These are phyloP conservation scores for Odontocolon sp. DNA, from an alignment of 2,888 invertebrate species.

Conservation along the genomic window DNA sequence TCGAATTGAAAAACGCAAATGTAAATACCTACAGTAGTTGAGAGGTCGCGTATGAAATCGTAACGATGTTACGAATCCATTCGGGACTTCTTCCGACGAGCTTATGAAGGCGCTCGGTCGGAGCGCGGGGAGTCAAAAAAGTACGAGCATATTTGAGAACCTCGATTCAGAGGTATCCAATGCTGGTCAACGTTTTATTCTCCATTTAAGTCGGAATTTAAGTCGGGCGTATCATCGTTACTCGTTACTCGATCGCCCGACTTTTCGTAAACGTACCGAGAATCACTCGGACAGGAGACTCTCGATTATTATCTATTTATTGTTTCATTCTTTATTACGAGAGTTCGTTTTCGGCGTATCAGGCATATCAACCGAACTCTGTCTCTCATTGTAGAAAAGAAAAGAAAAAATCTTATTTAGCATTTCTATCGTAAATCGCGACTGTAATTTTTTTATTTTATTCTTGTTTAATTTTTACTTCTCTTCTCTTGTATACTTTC, in stretches of 20 bases:
- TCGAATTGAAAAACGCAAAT: constrained; percentile 61
- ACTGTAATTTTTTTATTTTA: not conserved
- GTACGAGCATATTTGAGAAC: constrained; percentile 6
- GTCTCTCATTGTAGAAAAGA: constrained; percentile 15
- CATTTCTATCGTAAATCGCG: constrained; percentile 45
- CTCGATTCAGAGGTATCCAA: constrained; percentile 37
- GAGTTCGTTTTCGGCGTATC: not conserved
- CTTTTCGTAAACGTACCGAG: not conserved
- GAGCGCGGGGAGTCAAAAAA: constrained; percentile 24
- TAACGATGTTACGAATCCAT: constrained; percentile 40
- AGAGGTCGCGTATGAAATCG: not conserved
- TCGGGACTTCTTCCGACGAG: constrained; percentile 54
- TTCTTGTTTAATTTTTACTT: not conserved
- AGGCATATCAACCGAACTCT: not conserved
- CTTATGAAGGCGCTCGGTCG: constrained; percentile 38
- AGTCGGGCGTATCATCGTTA: constrained; percentile 18
- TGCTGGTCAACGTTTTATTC: constrained; percentile 16
- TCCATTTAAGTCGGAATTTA: not conserved
- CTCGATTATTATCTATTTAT: constrained; percentile 46
- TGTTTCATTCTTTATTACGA: constrained; percentile 43
- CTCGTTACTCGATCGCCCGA: constrained; percentile 6
- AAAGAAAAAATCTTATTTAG: constrained; percentile 51
- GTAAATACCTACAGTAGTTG: constrained; percentile 47
- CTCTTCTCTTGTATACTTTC: constrained; percentile 33
- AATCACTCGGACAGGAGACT: constrained; percentile 4